Evolutionary conservation across 1,140 invertebrate genomes (phyloP), one percentile per base, ranked within the genome.

Genomic region (Drosophila cardini): DNA sequence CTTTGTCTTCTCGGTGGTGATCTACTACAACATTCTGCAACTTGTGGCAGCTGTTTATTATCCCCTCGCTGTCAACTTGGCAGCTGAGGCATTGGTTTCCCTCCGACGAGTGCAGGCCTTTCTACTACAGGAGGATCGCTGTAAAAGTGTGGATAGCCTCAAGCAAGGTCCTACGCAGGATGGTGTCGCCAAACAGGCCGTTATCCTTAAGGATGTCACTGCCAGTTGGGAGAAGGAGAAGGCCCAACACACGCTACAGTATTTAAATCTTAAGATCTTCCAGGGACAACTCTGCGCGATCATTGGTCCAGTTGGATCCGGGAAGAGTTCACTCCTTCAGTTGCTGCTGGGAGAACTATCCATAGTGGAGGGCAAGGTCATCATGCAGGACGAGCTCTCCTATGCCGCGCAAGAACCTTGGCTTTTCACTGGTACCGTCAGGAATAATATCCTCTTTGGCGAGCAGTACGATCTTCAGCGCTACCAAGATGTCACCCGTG

Each of bases 361-460:
- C 2, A 82, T 95, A n/a, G 93, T 93, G 0, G 92, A 93, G 16
- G 97, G 97, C 1, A 93, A 79, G 0, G 90, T 96, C 0, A 92
- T 91, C 4, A 90, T 97, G 0, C 93, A 94, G 32, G 94, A 96
- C 1, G 93, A 90, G 1, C 90, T 96, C 1, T 95, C 96, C 0
- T 97, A 96, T 86, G 94, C 95, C 4, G 94, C 95, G 78, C 96
- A 97, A 86, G 95, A 96, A 85, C 93, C 96, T 2, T 97, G 96
- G 96, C 93, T 96, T 0, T 96, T 96, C 90, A 94, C 94, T 0
- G 95, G 93, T 26, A 94, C 94, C 0, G 93, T 95, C 1, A 90
- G 95, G 42, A 95, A 97, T 58, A 98, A 98, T 91, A 97, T 98
- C 71, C 91, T 97, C 0, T 97, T 98, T 92, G 97, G 96, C 1